These are phyloP conservation scores for Coracopsis vasa DNA, from an alignment of 2,113 vertebrate species.

Conservation along the genomic window DNA sequence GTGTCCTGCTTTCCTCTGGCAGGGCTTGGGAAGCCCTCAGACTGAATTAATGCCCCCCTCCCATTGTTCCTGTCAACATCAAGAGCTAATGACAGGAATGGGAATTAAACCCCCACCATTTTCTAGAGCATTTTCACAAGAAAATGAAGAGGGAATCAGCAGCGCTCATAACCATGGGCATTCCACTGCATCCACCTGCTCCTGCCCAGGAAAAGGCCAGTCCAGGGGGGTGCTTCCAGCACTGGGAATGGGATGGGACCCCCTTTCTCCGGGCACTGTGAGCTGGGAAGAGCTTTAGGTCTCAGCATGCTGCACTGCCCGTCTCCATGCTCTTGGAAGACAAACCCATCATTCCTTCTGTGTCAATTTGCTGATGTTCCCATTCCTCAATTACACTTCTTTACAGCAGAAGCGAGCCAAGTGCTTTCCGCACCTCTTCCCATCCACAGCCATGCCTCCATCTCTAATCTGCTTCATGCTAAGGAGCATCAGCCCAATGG, in stretches of 20 bases:
- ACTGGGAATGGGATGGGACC: neutral
- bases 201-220: neutral
- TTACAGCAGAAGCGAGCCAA: accelerated
- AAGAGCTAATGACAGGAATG: neutral
- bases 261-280: accelerated
- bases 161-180: accelerated
- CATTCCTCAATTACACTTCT: neutral
- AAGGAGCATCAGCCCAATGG: neutral
- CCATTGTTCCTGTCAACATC: accelerated
- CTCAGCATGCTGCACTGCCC: neutral
- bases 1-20: neutral
- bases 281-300: neutral
- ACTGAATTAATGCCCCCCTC: neutral
- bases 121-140: neutral
- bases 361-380: accelerated
- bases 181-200: neutral
- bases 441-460: accelerated
- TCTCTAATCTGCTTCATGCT: accelerated
- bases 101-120: neutral
- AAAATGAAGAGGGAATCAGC: neutral
- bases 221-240: accelerated
- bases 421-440: accelerated
- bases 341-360: neutral
- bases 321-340: accelerated
- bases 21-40: neutral